These are phyloP conservation scores for Prolemur simus DNA, from an alignment of 2,113 vertebrate species.

Conservation along the genomic window DNA sequence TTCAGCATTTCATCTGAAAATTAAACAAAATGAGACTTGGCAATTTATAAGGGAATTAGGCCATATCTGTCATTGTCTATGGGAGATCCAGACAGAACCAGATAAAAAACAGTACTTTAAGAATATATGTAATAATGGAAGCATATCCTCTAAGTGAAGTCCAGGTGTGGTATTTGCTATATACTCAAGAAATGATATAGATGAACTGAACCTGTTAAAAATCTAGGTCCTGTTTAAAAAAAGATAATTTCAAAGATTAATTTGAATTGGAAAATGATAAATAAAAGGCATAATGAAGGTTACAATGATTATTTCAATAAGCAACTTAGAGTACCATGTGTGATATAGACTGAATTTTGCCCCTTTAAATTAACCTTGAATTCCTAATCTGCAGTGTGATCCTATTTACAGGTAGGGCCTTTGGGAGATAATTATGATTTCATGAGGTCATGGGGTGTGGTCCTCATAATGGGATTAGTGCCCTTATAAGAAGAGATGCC, in stretches of 20 bases:
- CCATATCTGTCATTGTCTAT: background rate
- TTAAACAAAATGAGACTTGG: background rate
- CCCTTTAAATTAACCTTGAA: background rate
- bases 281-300: background rate
- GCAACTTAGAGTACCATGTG: background rate
- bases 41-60: background rate
- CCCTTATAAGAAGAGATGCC: background rate
- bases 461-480: background rate
- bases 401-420: background rate
- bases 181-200: background rate
- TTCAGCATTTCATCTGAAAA: conserved; percentile 27
- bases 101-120: background rate
- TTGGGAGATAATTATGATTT: background rate
- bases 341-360: background rate
- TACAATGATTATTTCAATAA: background rate
- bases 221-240: background rate
- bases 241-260: background rate
- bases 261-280: background rate
- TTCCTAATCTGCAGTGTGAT: background rate
- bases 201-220: background rate
- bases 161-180: background rate
- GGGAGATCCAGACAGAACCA: background rate
- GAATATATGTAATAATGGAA: background rate
- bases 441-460: background rate
- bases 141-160: background rate